phyloP scores from a whole-genome alignment of 2,888 invertebrate species.

The Lepetodrilus schrolli region DNA sequence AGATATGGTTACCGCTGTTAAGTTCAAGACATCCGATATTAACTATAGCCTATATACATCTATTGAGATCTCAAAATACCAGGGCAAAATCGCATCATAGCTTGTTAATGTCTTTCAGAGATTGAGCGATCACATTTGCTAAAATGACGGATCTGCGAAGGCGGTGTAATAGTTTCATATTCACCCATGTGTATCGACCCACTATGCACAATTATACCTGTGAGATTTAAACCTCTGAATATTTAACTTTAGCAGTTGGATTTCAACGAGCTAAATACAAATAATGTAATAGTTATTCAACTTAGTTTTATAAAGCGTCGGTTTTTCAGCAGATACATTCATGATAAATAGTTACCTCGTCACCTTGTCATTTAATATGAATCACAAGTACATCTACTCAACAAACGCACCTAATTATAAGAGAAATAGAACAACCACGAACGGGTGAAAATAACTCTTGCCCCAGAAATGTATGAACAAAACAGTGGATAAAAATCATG shows the following conservation, averaged over 20 bases:
- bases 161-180: constrained; percentile 1
- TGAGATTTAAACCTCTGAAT: constrained; percentile 22
- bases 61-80: background rate
- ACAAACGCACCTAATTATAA: too few species aligned
- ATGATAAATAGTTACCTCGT: background rate
- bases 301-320: background rate
- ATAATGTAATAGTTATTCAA: background rate
- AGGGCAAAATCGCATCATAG: background rate
- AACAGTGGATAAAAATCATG: too few species aligned
- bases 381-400: background rate
- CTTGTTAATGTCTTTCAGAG: background rate
- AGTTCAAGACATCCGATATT: constrained; percentile 14
- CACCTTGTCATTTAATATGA: background rate
- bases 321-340: background rate
- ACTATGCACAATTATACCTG: constrained; percentile 6
- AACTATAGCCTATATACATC: constrained; percentile 21
- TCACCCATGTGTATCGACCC: constrained; percentile 14
- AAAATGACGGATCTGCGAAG: constrained; percentile 1
- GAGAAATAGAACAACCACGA: too few species aligned
- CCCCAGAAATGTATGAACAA: too few species aligned
- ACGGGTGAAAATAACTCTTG: too few species aligned
- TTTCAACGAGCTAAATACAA: constrained; percentile 19
- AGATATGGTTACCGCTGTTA: constrained; percentile 4
- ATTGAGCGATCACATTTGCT: constrained; percentile 4
- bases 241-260: background rate